Base-by-base conservation (phyloP, 1,140 invertebrate genomes). In the Nylanderia fulva region DNA sequence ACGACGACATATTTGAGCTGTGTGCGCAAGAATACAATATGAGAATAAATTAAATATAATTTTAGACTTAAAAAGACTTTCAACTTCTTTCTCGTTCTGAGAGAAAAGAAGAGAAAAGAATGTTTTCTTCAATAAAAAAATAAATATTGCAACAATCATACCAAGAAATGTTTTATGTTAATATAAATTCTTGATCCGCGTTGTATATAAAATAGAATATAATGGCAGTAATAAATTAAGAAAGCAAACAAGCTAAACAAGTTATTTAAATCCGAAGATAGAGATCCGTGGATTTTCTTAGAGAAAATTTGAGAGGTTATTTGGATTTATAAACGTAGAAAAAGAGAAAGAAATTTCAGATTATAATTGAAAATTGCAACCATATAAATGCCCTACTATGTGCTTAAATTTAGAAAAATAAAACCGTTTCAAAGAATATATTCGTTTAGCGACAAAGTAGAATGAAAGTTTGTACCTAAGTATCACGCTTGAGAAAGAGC, bases 391-490 rank as follows among this genome's bases (percentile, higher is more conserved):
- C 9, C n/a, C n/a, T n/a, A 8, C 15, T n/a, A 60, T 15, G 11
- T 45, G 29, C 8, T 45, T 15, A 7, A 2, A 45, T 77, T 48
- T 45, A 60, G 24, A 27, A 0, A 24, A 48, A 7, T 48, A 66
- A 77, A 66, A 66, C 15, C 3, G 39, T 58, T 75, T 13, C n/a
- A 24, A 11, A 52, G 3, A 13, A 76, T 48, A 36, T 39, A 54
- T 69, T 68, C 63, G 39, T 69, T 79, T 54, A 79, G 21, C 33
- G 21, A 69, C 21, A 5, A 68, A 6, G 15, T 33, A 29, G 21
- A 68, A 68, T 68, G 33, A 79, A 18, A 68, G 61, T 79, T 79
- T 2, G 21, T 24, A 52, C 15, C 18, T 69, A 79, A 79, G 45
- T 58, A 36, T 79, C 29, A 27, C 45, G 63, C 45, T 68, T 29